These are phyloP conservation scores for Montipora capricornis DNA, from an alignment of 64 coral and sea anemone genomes.

Conservation along the genomic window DNA sequence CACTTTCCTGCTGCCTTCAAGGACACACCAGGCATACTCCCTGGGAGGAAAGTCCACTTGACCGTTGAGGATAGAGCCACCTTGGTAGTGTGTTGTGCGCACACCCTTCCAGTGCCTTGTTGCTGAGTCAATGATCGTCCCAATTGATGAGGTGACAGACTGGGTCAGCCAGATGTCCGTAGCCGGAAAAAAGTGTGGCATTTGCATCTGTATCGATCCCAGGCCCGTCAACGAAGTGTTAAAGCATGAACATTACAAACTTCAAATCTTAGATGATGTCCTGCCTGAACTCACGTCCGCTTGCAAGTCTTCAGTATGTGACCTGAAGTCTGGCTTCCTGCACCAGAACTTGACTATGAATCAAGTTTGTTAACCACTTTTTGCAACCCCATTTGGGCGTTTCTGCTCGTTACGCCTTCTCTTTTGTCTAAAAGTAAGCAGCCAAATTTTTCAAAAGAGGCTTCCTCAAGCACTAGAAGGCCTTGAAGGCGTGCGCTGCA, in stretches of 20 bases:
- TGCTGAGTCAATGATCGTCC: not conserved
- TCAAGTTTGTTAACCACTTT: conserved; percentile 49
- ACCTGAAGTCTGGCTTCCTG: conserved; percentile 39
- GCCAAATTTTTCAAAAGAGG: conserved; percentile 39
- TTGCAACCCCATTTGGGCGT: conserved; percentile 22
- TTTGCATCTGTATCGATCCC: conserved; percentile 7
- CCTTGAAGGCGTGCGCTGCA: conserved; percentile 2
- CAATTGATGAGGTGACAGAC: conserved; percentile 6
- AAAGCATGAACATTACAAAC: conserved; percentile 24
- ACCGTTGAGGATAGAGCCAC: not conserved
- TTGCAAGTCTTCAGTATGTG: not conserved
- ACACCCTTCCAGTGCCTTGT: not conserved
- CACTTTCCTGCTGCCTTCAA: conserved; percentile 50
- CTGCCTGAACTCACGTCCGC: conserved; percentile 19
- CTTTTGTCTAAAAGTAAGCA: conserved; percentile 28
- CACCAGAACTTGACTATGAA: conserved; percentile 17
- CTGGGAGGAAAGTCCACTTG: conserved; percentile 46
- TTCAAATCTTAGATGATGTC: not conserved
- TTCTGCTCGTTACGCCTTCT: conserved; percentile 29
- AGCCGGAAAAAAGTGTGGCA: not conserved
- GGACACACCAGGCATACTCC: conserved; percentile 19
- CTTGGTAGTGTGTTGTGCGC: not conserved
- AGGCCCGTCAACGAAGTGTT: not conserved
- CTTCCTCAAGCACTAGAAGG: conserved; percentile 18
- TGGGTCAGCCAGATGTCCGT: conserved; percentile 20